Evolutionary conservation across 2,113 vertebrate genomes (phyloP).

Genomic region (Paradoxurus hermaphroditus): DNA sequence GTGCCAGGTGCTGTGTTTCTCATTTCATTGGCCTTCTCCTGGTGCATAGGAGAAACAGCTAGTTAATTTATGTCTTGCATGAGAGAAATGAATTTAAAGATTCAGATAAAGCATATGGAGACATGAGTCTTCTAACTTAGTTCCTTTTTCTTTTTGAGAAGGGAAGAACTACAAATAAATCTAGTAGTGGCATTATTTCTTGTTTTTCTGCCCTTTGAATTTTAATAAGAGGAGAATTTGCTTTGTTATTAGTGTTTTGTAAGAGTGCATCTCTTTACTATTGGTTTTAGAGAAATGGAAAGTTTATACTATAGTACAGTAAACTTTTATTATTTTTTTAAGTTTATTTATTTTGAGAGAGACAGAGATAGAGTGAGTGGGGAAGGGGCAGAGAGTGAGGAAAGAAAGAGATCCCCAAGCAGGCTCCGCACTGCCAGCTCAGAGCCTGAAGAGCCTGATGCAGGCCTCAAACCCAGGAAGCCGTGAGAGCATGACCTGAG

Average conservation of each 20-base stretch:
- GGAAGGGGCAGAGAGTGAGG: too few relatives aligned
- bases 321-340: neutral
- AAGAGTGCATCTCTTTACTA: neutral
- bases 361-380: too few relatives aligned
- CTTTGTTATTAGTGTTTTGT: neutral
- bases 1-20: neutral
- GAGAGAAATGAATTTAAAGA: neutral
- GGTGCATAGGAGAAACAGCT: neutral
- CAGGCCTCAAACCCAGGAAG: too few relatives aligned
- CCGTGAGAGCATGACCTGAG: too few relatives aligned
- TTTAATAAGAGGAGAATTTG: neutral
- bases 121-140: neutral
- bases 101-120: neutral
- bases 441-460: too few relatives aligned
- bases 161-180: neutral
- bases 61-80: neutral
- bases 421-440: too few relatives aligned
- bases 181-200: neutral
- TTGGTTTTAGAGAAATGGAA: neutral
- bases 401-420: too few relatives aligned
- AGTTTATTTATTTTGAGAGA: too few relatives aligned
- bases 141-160: neutral
- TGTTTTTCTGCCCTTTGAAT: neutral
- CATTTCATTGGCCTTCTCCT: neutral
- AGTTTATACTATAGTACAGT: neutral